Base-by-base conservation (phyloP, 2,888 invertebrate genomes). In the Tenthredo mesomela region DNA sequence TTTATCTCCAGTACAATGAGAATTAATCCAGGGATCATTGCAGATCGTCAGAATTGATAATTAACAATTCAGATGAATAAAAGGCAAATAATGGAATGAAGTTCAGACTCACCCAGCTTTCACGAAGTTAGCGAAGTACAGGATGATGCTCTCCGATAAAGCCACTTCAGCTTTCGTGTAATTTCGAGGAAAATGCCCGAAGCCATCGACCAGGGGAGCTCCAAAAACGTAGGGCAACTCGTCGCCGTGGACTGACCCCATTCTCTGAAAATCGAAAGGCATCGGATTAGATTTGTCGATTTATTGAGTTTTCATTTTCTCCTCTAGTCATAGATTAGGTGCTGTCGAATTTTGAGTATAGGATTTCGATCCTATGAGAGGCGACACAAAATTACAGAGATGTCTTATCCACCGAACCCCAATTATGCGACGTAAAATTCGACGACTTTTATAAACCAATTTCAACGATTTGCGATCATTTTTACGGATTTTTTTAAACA, bases 181-280 rank as follows among this genome's bases (percentile, higher is more conserved):
- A 94, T 98, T 98, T 91, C 95, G 96, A 2, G 97, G 97, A 90
- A 98, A 98, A 93, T 97, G 97, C 95, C 97, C 92, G 95, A 95
- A 93, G 4, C 97, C 97, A 87, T 97, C 97, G 12, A 97, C 97
- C 75, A 98, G 94, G 4, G 98, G 98, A 12, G 98, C 98, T 54
- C 98, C 98, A 90, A 98, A 98, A 87, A 98, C 95, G 93, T 98
- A 98, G 0, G 98, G 97, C 86, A 98, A 94, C 90, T 98, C 98
- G 93, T 98, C 98, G 0, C 98, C 98, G 91, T 98, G 98, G 3
- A 98, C 97, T 0, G 98, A 97, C 25, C 98, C 98, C 96, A 98
- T 97, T 87, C 97, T 95, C 96, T 98, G 95, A 6, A 93, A 61
- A 61, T 25, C 21, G 5, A 61, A 61, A 61, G 9, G 21, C 21